Evolutionary conservation across 1,140 invertebrate species (phyloP), one percentile per base, ranked within the genome.

Genomic region (Bombus waltoni): DNA sequence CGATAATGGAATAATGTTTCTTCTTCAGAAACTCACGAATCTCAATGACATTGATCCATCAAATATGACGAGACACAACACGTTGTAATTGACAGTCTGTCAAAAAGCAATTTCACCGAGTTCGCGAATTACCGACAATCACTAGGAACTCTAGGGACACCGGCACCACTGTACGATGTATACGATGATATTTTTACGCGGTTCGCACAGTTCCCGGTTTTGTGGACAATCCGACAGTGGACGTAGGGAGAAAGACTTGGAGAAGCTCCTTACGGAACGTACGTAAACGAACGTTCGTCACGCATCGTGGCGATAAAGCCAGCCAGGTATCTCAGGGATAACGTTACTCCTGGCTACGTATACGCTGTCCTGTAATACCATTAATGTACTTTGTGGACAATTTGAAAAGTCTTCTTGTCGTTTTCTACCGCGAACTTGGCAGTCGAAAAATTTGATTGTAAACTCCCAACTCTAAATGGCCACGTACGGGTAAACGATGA

Each of bases 261-360:
- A 18, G 59, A 70, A 38, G 44, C 75, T 77, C 72, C 78, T 89
- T 89, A 89, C 79, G 88, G 88, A 89, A 90, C 87, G 88, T 85
- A 86, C 88, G 78, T 89, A 86, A 59, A 89, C 88, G 80, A 85
- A 86, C 87, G 88, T 92, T 90, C 93, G 93, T 94, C 92, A 94
- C 93, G 93, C 93, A 92, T 91, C 89, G 91, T 87, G 92, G 88
- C 92, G 90, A 90, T 92, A 91, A 92, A 92, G 91, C 89, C 89
- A 94, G 93, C 91, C 89, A 92, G 89, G 91, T 94, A 93, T 94
- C 92, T 91, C 90, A 83, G 90, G 92, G 92, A 93, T 93, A 94
- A 94, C 94, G 94, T 94, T 94, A 94, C 93, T 94, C 87, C 72
- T 77, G 71, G 71, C 57, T 53, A 42, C 70, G 68, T 89, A 62